phyloP scores from a whole-genome alignment of 2,113 vertebrate species.

The Turdus rufiventris region DNA sequence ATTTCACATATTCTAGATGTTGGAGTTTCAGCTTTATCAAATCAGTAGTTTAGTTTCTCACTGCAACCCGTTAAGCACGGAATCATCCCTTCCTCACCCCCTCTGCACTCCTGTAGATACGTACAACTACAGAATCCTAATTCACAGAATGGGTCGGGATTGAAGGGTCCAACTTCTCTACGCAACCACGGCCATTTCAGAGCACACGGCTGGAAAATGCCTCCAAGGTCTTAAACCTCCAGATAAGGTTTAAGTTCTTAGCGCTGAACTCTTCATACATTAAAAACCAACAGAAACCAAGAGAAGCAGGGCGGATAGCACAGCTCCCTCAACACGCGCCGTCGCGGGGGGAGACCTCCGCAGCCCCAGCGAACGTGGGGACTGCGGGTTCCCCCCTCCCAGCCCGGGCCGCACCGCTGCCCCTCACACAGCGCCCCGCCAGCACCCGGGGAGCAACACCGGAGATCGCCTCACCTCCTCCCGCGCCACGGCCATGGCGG shows the following conservation, averaged over 20 bases:
- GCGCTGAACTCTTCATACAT: not conserved
- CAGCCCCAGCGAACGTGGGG: not conserved
- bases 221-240: too few relatives aligned
- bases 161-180: not conserved
- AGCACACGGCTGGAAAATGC: not conserved
- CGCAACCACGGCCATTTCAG: not conserved
- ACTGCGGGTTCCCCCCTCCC: not conserved
- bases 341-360: not conserved
- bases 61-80: fast-evolving
- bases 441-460: not conserved
- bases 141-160: not conserved
- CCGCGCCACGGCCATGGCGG: not conserved
- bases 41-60: not conserved
- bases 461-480: not conserved
- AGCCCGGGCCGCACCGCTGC: not conserved
- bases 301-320: not conserved
- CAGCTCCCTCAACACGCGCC: not conserved
- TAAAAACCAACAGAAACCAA: not conserved
- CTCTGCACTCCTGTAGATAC: not conserved
- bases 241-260: not conserved
- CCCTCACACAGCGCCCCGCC: not conserved
- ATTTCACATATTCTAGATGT: fast-evolving
- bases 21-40: not conserved
- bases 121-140: not conserved
- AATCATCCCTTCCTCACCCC: not conserved